Percentiles rank a stretch among this genome's conserved stretches.
Evolutionary conservation across 2,113 vertebrate species (phyloP).

Genomic region (Gallinago undulata): DNA sequence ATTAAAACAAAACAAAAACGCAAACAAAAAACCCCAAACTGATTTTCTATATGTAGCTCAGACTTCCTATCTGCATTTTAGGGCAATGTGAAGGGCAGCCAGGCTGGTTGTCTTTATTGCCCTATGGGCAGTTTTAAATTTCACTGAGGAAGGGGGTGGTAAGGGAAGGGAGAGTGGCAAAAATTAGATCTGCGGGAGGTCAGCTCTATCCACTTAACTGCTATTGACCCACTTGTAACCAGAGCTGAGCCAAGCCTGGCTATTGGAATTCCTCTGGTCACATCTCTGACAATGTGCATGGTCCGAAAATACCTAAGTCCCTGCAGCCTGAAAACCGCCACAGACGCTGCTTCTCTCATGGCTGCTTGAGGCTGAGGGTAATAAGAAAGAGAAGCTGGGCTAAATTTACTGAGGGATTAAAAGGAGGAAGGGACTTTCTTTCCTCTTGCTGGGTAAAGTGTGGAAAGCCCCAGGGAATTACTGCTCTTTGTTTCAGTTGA

Average conservation of each 20-base stretch:
- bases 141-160: neutral
- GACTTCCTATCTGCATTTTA: neutral
- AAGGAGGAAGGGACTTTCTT: conserved; percentile 24
- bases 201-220: conserved; percentile 29
- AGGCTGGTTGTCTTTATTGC: neutral
- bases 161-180: conserved; percentile 10
- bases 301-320: neutral
- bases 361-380: neutral
- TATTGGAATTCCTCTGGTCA: neutral
- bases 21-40: neutral
- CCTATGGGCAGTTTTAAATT: conserved; percentile 25
- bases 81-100: neutral
- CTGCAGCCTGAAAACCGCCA: neutral
- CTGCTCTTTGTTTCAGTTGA: neutral
- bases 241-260: conserved; percentile 10
- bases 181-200: conserved; percentile 46
- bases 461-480: conserved; percentile 50
- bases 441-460: neutral
- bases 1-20: neutral
- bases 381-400: neutral
- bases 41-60: neutral
- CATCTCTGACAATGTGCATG: neutral
- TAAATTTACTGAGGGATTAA: neutral
- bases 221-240: conserved; percentile 32
- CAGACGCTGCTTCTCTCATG: neutral